phyloP scores from a whole-genome alignment of 2,113 vertebrate species.

The Formicarius rufipectus region DNA sequence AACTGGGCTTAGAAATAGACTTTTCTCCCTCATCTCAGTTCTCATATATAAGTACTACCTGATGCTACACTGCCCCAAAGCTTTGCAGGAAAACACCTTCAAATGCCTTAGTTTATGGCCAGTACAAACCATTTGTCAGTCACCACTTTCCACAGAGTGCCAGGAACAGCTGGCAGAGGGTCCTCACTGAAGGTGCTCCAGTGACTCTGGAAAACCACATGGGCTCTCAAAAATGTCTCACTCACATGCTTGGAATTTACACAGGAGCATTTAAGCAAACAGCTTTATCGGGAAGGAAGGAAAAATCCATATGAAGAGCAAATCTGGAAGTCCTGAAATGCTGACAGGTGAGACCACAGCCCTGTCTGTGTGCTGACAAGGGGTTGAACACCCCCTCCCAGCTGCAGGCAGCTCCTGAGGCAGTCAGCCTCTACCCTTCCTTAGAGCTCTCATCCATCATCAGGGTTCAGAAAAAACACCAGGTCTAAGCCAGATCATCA shows the following conservation, averaged over 20 bases:
- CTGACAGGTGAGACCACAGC: not conserved
- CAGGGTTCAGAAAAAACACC: not conserved
- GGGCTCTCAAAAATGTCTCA: not conserved
- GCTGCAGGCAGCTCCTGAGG: not conserved
- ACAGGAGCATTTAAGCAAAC: not conserved
- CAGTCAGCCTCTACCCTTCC: not conserved
- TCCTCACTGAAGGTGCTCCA: not conserved
- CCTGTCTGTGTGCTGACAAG: rapidly evolving
- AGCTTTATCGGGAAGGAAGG: not conserved
- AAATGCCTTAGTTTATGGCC: not conserved
- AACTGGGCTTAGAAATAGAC: not conserved
- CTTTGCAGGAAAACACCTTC: not conserved
- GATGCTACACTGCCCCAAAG: not conserved
- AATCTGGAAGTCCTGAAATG: not conserved
- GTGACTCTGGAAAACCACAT: rapidly evolving
- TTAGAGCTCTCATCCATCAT: not conserved
- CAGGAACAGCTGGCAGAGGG: not conserved
- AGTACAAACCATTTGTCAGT: not conserved
- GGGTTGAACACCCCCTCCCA: not conserved
- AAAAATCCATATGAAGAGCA: not conserved
- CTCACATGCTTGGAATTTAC: not conserved
- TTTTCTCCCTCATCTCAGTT: not conserved
- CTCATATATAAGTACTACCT: not conserved
- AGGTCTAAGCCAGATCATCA: not conserved
- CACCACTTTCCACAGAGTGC: rapidly evolving